Conservation (phyloP, 2,113 vertebrate species). For the Pristiophorus japonicus region DNA sequence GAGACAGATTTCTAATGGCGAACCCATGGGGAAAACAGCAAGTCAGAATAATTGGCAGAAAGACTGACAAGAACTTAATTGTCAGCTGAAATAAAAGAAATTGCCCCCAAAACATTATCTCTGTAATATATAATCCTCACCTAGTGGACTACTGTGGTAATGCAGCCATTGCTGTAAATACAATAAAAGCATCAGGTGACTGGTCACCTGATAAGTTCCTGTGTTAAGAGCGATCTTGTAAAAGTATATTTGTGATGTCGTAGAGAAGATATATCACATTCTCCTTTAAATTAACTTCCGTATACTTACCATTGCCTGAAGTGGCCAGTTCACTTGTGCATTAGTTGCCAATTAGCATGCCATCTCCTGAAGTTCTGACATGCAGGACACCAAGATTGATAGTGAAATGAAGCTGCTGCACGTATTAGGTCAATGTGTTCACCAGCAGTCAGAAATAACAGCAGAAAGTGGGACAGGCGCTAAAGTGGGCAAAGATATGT, state of each 20-base stretch:
- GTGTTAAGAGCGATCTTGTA: too few species aligned
- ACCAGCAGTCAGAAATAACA: neutral
- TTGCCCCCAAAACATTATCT: neutral
- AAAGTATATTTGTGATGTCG: too few species aligned
- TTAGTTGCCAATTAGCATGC: neutral
- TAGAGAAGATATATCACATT: too few species aligned
- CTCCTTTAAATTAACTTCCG: neutral
- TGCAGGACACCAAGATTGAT: neutral
- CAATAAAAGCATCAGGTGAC: too few species aligned
- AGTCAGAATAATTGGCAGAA: neutral
- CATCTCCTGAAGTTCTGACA: neutral
- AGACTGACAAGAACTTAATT: neutral
- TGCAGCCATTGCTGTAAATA: too few species aligned
- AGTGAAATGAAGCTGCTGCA: neutral
- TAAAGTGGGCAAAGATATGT: neutral
- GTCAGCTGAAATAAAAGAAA: neutral
- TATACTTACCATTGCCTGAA: neutral
- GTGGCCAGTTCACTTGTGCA: neutral
- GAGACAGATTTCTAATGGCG: neutral
- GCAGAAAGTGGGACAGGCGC: too few species aligned
- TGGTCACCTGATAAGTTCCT: too few species aligned
- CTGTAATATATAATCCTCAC: too few species aligned
- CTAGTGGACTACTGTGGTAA: too few species aligned
- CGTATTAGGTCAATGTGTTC: neutral
- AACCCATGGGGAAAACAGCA: neutral